A percentile compares a stretch with the other conserved stretches of the same genome.
phyloP scores from a whole-genome alignment of 2,888 invertebrate genomes.

The Stramonita haemastoma region DNA sequence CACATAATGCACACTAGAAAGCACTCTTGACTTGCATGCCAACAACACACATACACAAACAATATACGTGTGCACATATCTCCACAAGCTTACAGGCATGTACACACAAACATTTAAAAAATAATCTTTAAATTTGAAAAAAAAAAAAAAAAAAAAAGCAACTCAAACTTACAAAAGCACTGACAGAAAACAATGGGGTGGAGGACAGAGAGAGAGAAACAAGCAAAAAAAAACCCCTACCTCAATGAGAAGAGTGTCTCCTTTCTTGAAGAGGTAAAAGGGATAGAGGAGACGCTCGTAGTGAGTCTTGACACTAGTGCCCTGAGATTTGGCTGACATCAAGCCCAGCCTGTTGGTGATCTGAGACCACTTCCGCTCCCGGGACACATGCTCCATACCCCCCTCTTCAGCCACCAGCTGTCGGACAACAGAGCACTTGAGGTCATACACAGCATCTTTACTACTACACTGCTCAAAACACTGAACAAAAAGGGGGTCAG shows the following conservation, averaged over 20 bases:
- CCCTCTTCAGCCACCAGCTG: conserved; percentile 81
- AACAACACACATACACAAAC: too few species aligned
- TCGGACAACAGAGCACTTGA: conserved; percentile 26
- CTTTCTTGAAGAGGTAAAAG: conserved; percentile 93
- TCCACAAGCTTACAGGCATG: too few species aligned
- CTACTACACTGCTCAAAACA: neutral
- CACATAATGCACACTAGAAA: too few species aligned
- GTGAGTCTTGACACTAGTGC: conserved; percentile 86
- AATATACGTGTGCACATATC: too few species aligned
- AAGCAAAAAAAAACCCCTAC: too few species aligned
- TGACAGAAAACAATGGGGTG: too few species aligned
- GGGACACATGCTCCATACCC: conserved; percentile 90
- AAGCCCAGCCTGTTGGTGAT: conserved; percentile 92
- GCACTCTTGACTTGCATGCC: too few species aligned
- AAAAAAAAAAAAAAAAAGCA: too few species aligned
- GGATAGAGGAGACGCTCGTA: conserved; percentile 96
- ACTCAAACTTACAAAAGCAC: too few species aligned
- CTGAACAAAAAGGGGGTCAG: neutral
- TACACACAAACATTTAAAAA: too few species aligned
- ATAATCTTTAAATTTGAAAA: too few species aligned
- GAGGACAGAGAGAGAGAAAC: too few species aligned
- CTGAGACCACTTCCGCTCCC: conserved; percentile 94
- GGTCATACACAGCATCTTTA: neutral
- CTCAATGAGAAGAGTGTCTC: conserved; percentile 69
- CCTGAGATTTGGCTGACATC: conserved; percentile 87